Conservation (phyloP, 2,113 vertebrate species). For the Pipa parva region DNA sequence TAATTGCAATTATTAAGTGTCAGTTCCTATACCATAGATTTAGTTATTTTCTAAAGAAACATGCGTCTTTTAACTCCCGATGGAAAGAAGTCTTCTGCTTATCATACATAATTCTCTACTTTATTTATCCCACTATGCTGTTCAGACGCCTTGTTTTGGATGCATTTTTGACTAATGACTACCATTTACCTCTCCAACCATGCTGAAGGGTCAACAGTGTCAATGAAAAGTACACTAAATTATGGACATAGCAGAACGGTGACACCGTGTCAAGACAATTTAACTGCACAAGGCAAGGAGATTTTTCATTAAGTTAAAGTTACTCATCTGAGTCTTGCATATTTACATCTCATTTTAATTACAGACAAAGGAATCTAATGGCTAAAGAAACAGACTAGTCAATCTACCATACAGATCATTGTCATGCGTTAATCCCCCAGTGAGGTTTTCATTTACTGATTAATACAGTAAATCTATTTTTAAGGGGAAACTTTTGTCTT, state of each 20-base stretch:
- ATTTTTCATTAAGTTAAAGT: slow-evolving; percentile 28
- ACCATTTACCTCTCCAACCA: slow-evolving; percentile 10
- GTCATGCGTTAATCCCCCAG: no score
- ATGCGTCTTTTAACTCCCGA: slow-evolving; percentile 14
- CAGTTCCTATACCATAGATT: slow-evolving; percentile 4
- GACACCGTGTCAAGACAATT: not conserved
- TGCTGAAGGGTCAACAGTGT: slow-evolving; percentile 19
- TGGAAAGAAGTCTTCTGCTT: slow-evolving; percentile 9
- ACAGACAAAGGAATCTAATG: not conserved
- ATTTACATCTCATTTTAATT: slow-evolving; percentile 10
- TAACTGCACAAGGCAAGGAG: slow-evolving; percentile 1
- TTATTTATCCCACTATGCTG: slow-evolving; percentile 3
- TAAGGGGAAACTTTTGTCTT: no score
- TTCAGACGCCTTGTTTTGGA: not conserved
- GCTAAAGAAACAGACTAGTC: no score
- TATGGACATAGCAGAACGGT: slow-evolving; percentile 3
- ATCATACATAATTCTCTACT: not conserved
- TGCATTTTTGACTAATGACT: slow-evolving; percentile 26
- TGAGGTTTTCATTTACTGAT: no score
- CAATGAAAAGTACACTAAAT: slow-evolving; percentile 7
- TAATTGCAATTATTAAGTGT: slow-evolving; percentile 37
- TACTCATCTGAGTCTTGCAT: not conserved
- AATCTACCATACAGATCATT: no score
- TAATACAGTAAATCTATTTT: no score
- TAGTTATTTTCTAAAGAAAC: slow-evolving; percentile 3